Conservation (phyloP, 1,140 invertebrate genomes). For the Apis laboriosa region DNA sequence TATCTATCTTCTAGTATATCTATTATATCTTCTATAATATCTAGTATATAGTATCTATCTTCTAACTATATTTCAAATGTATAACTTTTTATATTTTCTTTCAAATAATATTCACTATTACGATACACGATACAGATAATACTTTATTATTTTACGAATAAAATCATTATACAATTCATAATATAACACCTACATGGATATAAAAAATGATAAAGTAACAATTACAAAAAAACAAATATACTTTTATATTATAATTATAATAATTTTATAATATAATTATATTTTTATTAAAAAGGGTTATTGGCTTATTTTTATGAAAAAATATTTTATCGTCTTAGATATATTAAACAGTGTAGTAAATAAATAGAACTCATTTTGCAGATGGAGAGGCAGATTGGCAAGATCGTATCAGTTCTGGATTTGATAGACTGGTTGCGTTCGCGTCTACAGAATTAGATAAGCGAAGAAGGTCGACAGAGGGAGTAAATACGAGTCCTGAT, state of each 20-base stretch:
- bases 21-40: too few species aligned
- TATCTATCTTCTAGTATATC: neutral
- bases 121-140: neutral
- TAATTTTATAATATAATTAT: too few species aligned
- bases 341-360: slow-evolving; percentile 5
- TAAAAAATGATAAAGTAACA: neutral
- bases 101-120: neutral
- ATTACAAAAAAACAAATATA: neutral
- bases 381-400: slow-evolving; percentile 89
- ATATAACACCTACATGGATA: neutral
- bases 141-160: neutral
- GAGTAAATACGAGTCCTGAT: slow-evolving; percentile 89
- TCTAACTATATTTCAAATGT: neutral
- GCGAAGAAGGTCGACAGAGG: slow-evolving; percentile 88
- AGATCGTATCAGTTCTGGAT: slow-evolving; percentile 91
- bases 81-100: neutral
- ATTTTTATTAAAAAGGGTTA: slow-evolving; percentile 34
- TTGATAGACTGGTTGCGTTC: slow-evolving; percentile 92
- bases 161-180: neutral
- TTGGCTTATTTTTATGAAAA: slow-evolving; percentile 81
- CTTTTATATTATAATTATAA: too few species aligned
- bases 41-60: neutral
- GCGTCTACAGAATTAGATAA: slow-evolving; percentile 92
- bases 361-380: slow-evolving; percentile 63
- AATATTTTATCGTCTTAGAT: slow-evolving; percentile 51